Evolutionary conservation across 2,888 invertebrate genomes (phyloP).

Genomic region (Allacma fusca): DNA sequence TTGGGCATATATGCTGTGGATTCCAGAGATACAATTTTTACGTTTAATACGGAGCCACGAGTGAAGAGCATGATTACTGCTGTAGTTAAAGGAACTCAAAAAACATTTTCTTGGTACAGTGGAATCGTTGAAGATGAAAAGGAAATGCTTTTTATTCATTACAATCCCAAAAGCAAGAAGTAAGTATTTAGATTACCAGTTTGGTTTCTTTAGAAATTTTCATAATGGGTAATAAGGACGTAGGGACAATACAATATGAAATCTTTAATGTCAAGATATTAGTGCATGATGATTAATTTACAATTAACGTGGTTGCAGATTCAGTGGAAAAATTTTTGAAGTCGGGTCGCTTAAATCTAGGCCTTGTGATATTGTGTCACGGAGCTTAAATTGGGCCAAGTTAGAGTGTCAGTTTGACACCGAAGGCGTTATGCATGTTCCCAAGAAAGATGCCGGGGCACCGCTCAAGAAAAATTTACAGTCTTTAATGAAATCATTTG

Average conservation of each 20-base stretch:
- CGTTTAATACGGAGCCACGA: slow-evolving; percentile 70
- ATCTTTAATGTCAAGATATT: neutral
- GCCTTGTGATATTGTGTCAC: slow-evolving; percentile 47
- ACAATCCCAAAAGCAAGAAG: slow-evolving; percentile 67
- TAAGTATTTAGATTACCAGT: slow-evolving; percentile 61
- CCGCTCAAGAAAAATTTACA: slow-evolving; percentile 58
- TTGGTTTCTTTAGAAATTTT: neutral
- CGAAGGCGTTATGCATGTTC: slow-evolving; percentile 55
- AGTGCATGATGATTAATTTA: neutral
- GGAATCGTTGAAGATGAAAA: slow-evolving; percentile 50
- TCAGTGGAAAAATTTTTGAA: slow-evolving; percentile 35
- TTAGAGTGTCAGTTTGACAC: slow-evolving; percentile 60
- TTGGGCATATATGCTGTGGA: slow-evolving; percentile 81
- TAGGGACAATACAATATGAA: neutral
- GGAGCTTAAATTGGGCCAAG: slow-evolving; percentile 51
- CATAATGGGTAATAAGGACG: neutral
- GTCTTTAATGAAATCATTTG: slow-evolving; percentile 55
- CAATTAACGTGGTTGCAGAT: slow-evolving; percentile 37
- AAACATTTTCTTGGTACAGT: slow-evolving; percentile 52
- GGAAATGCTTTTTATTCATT: slow-evolving; percentile 74
- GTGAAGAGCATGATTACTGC: slow-evolving; percentile 71
- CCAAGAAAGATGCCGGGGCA: slow-evolving; percentile 51
- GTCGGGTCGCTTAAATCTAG: slow-evolving; percentile 27
- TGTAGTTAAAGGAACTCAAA: slow-evolving; percentile 64
- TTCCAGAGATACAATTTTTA: slow-evolving; percentile 66